Evolutionary conservation across 2,113 vertebrate genomes (phyloP), one percentile per base, ranked within the genome.

Genomic region (Sebastes fasciatus): DNA sequence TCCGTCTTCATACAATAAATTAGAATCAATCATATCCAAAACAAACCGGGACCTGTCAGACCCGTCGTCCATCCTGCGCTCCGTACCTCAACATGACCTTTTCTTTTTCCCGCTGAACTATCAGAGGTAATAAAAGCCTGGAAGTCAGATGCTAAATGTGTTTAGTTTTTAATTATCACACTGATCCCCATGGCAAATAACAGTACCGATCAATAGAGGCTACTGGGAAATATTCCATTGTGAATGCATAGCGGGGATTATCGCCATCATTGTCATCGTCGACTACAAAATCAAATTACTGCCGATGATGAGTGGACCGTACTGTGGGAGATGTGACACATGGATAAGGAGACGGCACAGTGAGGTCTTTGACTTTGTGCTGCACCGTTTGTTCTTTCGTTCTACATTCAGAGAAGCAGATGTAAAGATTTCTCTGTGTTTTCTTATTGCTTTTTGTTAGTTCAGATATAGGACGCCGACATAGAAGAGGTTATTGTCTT

Each of bases 111-210:
- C 75, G 84, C 83, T 73, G 88, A 89, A 90, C 92, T 89, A 92
- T 91, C 92, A 83, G 75, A 94, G 88, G 90, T 93, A 95, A 95
- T 94, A 92, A 94, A 89, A 85, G 86, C 85, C 52, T 63, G 73
- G 75, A 81, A 90, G 90, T 91, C 83, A 89, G 88, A 93, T 91
- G 93, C 93, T 93, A 92, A 94, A 92, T 94, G 91, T 93, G 89
- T 93, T 93, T 88, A 90, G 93, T 90, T 95, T 95, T 95, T 96
- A 96, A 95, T 96, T 94, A 95, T 91, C 86, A 77, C 83, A 78
- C 88, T 93, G 94, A 95, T 95, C 95, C 95, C 82, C 89, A 77
- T 84, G 86, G 94, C 94, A 95, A 96, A 96, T 94, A 95, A 94
- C 92, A 94, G 93, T 93, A 93, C 90, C 84, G 67, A 96, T 96